Conservation (phyloP, 2,888 invertebrate species). For the Neoascia interrupta region DNA sequence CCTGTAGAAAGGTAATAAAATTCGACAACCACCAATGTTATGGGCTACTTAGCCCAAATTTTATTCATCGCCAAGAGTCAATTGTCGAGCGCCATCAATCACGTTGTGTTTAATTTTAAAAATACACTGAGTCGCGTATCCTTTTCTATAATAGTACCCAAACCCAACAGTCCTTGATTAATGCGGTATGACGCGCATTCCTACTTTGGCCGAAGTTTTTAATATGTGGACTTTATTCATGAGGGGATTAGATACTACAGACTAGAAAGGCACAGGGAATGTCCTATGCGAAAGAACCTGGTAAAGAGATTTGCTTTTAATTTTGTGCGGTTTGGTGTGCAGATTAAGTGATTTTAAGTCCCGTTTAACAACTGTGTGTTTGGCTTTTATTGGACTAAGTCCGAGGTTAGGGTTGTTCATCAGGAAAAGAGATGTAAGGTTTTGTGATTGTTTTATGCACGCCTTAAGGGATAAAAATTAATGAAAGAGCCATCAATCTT, state of each 20-base stretch:
- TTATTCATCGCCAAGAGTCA: conserved; percentile 63
- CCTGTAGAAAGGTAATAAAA: conserved; percentile 49
- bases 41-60: conserved; percentile 57
- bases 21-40: conserved; percentile 67
- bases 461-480: conserved; percentile 22
- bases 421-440: background rate
- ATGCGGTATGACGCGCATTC: conserved; percentile 12
- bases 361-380: conserved; percentile 55
- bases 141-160: background rate
- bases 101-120: conserved; percentile 68
- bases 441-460: conserved; percentile 24
- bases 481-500: conserved; percentile 61
- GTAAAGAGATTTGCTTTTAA: conserved; percentile 50
- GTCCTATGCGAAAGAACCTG: background rate
- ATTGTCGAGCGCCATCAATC: conserved; percentile 68
- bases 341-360: conserved; percentile 62
- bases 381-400: conserved; percentile 30
- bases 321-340: conserved; percentile 62
- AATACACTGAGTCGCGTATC: conserved; percentile 37
- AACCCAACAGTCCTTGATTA: conserved; percentile 23
- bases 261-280: conserved; percentile 13
- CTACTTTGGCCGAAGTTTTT: conserved; percentile 12
- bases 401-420: conserved; percentile 10
- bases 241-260: conserved; percentile 65
- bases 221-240: conserved; percentile 61